phyloP scores from a whole-genome alignment of 2,797 vertebrate species.

The Aplochiton taeniatus region DNA sequence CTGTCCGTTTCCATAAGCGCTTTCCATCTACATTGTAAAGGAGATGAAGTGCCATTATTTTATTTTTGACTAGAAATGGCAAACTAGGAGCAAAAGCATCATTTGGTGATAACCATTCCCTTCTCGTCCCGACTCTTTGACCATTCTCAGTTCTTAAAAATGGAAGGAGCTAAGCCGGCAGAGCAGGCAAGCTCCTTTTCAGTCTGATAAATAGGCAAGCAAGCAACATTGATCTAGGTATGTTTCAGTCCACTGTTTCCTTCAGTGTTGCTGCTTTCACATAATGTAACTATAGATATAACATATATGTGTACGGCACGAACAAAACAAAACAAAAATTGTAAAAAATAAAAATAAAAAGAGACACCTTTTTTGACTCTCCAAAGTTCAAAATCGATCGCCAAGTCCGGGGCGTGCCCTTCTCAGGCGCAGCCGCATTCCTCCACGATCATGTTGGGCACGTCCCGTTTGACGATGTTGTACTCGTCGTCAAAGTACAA shows the following conservation, averaged over 20 bases:
- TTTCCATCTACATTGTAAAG: constrained; percentile 67
- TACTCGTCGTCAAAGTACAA: constrained; percentile 98
- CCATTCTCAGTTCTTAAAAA: constrained; percentile 26
- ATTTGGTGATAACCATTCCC: constrained; percentile 73
- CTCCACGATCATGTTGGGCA: constrained; percentile 99
- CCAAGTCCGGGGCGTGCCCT: not conserved
- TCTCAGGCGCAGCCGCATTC: constrained; percentile 97
- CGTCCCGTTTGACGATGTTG: constrained; percentile 98
- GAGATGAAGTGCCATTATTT: constrained; percentile 71
- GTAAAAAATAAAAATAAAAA: no score
- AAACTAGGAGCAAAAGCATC: constrained; percentile 70
- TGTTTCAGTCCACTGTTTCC: constrained; percentile 35
- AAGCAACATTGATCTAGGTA: constrained; percentile 30
- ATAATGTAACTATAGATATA: constrained; percentile 61
- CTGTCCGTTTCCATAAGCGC: constrained; percentile 67
- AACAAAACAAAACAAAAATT: constrained; percentile 12
- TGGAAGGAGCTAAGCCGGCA: constrained; percentile 31
- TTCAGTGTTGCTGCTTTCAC: constrained; percentile 44
- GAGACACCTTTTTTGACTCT: constrained; percentile 32
- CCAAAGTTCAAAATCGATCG: constrained; percentile 39
- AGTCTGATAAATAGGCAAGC: constrained; percentile 64
- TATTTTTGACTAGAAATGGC: constrained; percentile 74
- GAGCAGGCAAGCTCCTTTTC: constrained; percentile 44
- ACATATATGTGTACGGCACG: constrained; percentile 71
- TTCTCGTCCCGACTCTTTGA: constrained; percentile 59